Percentiles rank a stretch among this genome's conserved stretches.
These are phyloP conservation scores for Harpegnathos saltator DNA, from an alignment of 1,140 invertebrate species.

Conservation along the genomic window DNA sequence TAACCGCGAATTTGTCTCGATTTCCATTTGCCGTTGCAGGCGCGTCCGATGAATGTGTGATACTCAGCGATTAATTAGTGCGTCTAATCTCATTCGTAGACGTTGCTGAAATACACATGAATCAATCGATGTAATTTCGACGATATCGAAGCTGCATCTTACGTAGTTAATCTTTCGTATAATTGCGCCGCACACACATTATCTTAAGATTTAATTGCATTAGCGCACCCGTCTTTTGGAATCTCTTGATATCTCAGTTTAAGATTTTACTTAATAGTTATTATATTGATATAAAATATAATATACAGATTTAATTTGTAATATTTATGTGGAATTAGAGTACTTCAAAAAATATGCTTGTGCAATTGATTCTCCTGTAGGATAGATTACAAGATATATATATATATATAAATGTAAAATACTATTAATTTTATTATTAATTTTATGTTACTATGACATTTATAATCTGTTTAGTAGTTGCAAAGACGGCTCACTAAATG, in stretches of 20 bases:
- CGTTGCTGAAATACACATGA: background rate
- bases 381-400: too few species aligned
- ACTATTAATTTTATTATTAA: too few species aligned
- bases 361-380: too few species aligned
- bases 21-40: background rate
- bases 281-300: too few species aligned
- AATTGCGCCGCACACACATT: background rate
- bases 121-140: background rate
- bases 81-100: background rate
- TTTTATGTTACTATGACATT: background rate
- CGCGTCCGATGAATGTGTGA: background rate
- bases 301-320: too few species aligned
- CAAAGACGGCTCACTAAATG: constrained; percentile 71
- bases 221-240: background rate
- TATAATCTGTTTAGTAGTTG: constrained; percentile 1
- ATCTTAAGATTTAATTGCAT: constrained; percentile 19
- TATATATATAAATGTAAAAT: too few species aligned
- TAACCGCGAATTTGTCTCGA: constrained; percentile 11
- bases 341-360: too few species aligned
- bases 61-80: constrained; percentile 34
- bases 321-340: too few species aligned
- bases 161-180: background rate
- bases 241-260: too few species aligned
- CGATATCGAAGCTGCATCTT: background rate
- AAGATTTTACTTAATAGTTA: too few species aligned